Conservation (phyloP, 2,888 invertebrate genomes). For the Rotaria socialis region DNA sequence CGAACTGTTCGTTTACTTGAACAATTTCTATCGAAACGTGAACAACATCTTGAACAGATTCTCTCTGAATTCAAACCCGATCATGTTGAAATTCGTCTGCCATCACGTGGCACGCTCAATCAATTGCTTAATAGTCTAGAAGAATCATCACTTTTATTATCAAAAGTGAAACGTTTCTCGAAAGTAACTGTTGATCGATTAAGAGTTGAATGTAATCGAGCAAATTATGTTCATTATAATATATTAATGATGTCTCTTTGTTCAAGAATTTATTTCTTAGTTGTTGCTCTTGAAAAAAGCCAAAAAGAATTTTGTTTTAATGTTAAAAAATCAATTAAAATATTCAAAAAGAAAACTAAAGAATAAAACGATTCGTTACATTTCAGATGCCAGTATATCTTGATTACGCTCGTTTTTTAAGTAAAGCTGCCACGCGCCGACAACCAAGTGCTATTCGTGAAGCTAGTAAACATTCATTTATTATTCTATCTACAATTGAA, state of each 20-base stretch:
- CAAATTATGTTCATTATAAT: conserved; percentile 35
- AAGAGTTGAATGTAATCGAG: conserved; percentile 4
- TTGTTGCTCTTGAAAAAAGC: neutral
- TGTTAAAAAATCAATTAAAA: neutral
- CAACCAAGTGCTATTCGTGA: conserved; percentile 32
- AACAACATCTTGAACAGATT: conserved; percentile 11
- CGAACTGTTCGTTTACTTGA: neutral
- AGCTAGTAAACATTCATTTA: neutral
- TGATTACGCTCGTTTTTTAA: conserved; percentile 16
- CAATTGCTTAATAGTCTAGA: neutral
- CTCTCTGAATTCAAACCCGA: neutral
- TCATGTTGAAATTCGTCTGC: neutral
- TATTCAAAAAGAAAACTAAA: conserved; percentile 12
- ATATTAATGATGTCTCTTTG: conserved; percentile 15
- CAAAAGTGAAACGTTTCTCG: neutral
- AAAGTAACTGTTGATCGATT: neutral
- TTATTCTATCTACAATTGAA: neutral
- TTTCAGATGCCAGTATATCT: neutral
- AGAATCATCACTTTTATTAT: neutral
- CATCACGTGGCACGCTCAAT: conserved; percentile 16
- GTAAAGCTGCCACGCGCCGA: neutral
- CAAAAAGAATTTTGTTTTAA: neutral
- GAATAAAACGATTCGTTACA: neutral
- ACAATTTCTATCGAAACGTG: neutral
- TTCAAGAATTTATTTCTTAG: conserved; percentile 19